A percentile compares a stretch with the other conserved stretches of the same genome.
phyloP scores from a whole-genome alignment of 2,113 vertebrate genomes.

The Orientallactaga bullata region DNA sequence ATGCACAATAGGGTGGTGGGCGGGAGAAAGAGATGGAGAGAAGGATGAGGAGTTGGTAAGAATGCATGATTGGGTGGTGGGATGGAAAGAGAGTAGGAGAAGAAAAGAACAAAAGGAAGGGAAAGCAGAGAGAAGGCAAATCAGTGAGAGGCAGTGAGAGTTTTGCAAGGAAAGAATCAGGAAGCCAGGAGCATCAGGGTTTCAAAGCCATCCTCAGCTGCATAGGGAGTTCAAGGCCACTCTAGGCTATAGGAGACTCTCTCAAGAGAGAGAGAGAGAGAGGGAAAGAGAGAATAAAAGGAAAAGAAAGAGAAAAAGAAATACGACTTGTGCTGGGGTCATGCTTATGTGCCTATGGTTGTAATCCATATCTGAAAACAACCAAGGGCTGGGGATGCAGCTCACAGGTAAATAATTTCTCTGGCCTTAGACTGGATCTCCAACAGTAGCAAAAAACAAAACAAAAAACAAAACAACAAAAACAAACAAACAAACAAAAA shows the following conservation, averaged over 20 bases:
- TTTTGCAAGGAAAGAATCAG: not conserved
- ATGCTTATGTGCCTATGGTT: too few species aligned
- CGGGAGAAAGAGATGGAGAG: slow-evolving; percentile 23
- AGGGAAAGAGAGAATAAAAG: not conserved
- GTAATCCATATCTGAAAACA: not conserved
- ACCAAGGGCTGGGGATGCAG: not conserved
- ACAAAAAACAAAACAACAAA: not conserved
- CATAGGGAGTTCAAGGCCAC: not conserved
- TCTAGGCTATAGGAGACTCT: not conserved
- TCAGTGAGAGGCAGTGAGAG: not conserved
- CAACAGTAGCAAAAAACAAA: not conserved
- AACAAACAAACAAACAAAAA: not conserved
- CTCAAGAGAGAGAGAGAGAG: not conserved
- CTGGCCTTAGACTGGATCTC: too few species aligned
- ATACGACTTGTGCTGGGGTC: not conserved
- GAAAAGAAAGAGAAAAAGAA: not conserved
- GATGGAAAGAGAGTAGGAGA: slow-evolving; percentile 29
- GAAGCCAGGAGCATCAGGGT: not conserved
- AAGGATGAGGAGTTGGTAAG: slow-evolving; percentile 65
- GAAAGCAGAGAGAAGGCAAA: too few species aligned
- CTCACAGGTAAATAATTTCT: not conserved
- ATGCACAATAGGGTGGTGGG: slow-evolving; percentile 14
- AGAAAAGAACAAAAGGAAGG: too few species aligned
- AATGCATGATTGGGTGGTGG: slow-evolving; percentile 28
- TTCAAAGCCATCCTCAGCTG: not conserved